phyloP scores from a whole-genome alignment of 2,797 vertebrate species.

The Sciaenops ocellatus region DNA sequence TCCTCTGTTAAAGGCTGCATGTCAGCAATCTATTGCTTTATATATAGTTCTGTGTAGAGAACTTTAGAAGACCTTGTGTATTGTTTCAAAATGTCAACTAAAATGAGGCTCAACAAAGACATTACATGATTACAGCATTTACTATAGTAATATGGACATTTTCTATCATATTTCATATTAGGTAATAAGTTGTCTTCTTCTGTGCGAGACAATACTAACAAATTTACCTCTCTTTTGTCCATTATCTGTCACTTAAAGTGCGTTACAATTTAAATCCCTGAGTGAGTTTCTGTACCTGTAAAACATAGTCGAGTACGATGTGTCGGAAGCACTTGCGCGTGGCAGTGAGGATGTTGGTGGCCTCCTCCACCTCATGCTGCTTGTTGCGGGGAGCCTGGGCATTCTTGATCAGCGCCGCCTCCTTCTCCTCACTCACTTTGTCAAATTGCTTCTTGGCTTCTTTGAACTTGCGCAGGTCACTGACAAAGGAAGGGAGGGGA shows the following conservation, averaged over 20 bases:
- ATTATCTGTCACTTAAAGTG: not conserved
- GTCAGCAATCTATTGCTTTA: slow-evolving; percentile 19
- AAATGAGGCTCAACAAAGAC: not conserved
- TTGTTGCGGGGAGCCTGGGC: slow-evolving; percentile 97
- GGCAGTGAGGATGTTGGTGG: slow-evolving; percentile 94
- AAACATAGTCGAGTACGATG: slow-evolving; percentile 96
- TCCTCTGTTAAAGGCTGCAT: slow-evolving; percentile 19
- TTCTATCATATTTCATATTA: not conserved
- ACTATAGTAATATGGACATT: not conserved
- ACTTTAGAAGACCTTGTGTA: not conserved
- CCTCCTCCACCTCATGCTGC: slow-evolving; percentile 97
- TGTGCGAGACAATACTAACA: not conserved
- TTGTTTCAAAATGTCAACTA: slow-evolving; percentile 5
- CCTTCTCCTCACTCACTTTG: slow-evolving; percentile 98
- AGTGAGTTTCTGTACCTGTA: slow-evolving; percentile 86
- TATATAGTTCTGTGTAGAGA: slow-evolving; percentile 4
- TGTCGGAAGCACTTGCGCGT: slow-evolving; percentile 98
- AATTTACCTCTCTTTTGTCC: not conserved
- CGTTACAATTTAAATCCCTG: not conserved
- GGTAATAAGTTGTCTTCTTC: not conserved
- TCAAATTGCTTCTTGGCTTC: slow-evolving; percentile 99
- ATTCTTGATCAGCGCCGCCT: slow-evolving; percentile 94
- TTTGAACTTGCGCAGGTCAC: slow-evolving; percentile 97
- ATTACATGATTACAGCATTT: not conserved
- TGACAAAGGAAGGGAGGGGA: slow-evolving; percentile 59